A percentile compares a stretch with the other conserved stretches of the same genome.
These are phyloP conservation scores for Chiropotes sagulatus DNA, from an alignment of 2,797 vertebrate species.

Conservation along the genomic window DNA sequence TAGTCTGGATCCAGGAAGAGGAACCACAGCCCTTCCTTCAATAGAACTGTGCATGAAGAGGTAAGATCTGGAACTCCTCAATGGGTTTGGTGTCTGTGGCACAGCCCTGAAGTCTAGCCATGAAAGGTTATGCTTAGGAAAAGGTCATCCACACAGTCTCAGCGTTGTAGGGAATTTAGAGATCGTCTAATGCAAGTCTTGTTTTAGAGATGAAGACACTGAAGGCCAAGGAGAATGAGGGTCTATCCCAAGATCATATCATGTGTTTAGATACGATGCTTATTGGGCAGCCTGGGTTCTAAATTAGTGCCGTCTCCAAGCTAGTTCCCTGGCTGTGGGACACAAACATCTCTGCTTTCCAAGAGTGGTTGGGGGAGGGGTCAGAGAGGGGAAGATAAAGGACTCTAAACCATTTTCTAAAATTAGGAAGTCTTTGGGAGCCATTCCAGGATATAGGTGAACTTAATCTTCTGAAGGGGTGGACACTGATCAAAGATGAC, in stretches of 20 bases:
- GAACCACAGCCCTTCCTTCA: not conserved
- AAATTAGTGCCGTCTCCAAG: not conserved
- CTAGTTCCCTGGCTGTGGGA: not conserved
- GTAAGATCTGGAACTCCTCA: constrained; percentile 39
- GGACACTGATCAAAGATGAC: not conserved
- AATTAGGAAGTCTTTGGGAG: not conserved
- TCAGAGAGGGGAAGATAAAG: not conserved
- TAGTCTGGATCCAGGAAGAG: constrained; percentile 43
- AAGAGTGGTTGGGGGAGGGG: not conserved
- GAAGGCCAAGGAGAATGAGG: not conserved
- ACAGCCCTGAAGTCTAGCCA: not conserved
- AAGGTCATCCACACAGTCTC: not conserved
- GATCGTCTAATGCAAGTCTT: not conserved
- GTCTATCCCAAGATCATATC: not conserved
- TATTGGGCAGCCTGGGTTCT: not conserved
- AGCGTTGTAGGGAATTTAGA: not conserved
- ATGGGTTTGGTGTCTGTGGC: not conserved
- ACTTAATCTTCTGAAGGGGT: not conserved
- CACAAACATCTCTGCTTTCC: not conserved
- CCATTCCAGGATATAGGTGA: not conserved
- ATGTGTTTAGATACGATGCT: not conserved
- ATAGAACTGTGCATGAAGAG: constrained; percentile 48
- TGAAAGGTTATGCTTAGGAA: not conserved
- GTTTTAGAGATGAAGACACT: not conserved
- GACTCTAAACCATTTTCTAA: not conserved